A percentile compares a stretch with the other conserved stretches of the same genome.
Evolutionary conservation across 2,888 invertebrate species (phyloP).

Genomic region (Drosophila borealis): DNA sequence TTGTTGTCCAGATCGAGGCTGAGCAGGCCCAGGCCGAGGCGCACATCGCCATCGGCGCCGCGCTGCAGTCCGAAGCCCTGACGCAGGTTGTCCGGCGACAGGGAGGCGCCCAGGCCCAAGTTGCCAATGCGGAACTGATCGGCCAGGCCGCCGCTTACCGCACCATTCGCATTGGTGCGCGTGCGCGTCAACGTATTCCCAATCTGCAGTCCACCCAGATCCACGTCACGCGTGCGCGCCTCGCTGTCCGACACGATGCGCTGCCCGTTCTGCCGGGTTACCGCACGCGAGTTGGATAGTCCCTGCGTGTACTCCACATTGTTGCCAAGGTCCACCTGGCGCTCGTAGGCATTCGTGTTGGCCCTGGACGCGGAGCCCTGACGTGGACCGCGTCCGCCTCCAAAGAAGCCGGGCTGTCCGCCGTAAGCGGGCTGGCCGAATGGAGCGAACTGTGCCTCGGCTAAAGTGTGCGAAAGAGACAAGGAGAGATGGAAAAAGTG

Average conservation of each 20-base stretch:
- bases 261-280: constrained; percentile 77
- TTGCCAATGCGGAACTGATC: constrained; percentile 81
- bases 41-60: constrained; percentile 72
- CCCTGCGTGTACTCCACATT: constrained; percentile 68
- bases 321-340: constrained; percentile 71
- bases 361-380: constrained; percentile 77
- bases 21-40: constrained; percentile 78
- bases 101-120: constrained; percentile 78
- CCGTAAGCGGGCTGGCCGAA: constrained; percentile 25
- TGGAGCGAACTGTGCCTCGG: constrained; percentile 62
- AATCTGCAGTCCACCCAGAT: constrained; percentile 79
- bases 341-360: constrained; percentile 75
- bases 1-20: constrained; percentile 75
- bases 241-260: constrained; percentile 73
- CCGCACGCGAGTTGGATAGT: constrained; percentile 74
- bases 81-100: constrained; percentile 77
- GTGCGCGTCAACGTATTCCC: constrained; percentile 81
- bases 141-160: constrained; percentile 66
- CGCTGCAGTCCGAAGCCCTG: constrained; percentile 81
- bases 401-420: constrained; percentile 27
- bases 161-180: constrained; percentile 73
- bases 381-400: constrained; percentile 20
- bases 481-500: neutral
- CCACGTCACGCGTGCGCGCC: constrained; percentile 73
- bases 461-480: constrained; percentile 15